Base-by-base conservation (phyloP, 2,888 invertebrate species). In the Leptothorax acervorum region DNA sequence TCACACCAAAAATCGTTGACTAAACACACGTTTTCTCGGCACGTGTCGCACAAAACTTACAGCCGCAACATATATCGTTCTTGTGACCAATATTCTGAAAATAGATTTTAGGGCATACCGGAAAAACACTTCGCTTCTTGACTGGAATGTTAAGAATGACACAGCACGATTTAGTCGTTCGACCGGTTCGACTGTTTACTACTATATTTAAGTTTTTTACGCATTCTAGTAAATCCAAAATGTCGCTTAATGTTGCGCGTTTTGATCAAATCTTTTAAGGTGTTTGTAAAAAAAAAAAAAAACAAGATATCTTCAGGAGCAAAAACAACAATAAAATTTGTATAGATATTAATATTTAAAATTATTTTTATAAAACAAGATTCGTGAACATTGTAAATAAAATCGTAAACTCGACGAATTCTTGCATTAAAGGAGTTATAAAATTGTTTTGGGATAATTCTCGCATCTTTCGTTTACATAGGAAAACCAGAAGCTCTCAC, bases 21-120 rank as follows among this genome's bases (percentile, higher is more conserved):
- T 23, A 71, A 71, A 81, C 62, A 28, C 35, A 74, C 60, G 35
- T 83, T 83, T n/a, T 51, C 48, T 65, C 15, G 28, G 11, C 5
- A 53, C 18, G 51, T 4, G 28, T 53, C 6, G 18, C 45, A 45
- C 23, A 35, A 68, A 66, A 45, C 23, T 45, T 55, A 42, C 31
- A 63, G 31, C 55, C 55, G 45, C 15, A 18, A 2, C 11, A 35
- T 48, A 35, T 48, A 53, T 51, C 48, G 2, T 15, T 78, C 78
- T 42, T 83, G 68, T 83, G 68, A 68, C 78, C 62, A 28, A 15
- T 76, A 76, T 83, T 83, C 78, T 39, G 23, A 51, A 78, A 83
- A 78, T 83, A 83, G 66, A 28, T 0, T 51, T 60, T 62, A 39
- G 39, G 35, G 11, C 23, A n/a, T 8, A 42, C 18, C n/a, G 51